phyloP scores from a whole-genome alignment of 1,140 invertebrate species.

The Artemia franciscana region DNA sequence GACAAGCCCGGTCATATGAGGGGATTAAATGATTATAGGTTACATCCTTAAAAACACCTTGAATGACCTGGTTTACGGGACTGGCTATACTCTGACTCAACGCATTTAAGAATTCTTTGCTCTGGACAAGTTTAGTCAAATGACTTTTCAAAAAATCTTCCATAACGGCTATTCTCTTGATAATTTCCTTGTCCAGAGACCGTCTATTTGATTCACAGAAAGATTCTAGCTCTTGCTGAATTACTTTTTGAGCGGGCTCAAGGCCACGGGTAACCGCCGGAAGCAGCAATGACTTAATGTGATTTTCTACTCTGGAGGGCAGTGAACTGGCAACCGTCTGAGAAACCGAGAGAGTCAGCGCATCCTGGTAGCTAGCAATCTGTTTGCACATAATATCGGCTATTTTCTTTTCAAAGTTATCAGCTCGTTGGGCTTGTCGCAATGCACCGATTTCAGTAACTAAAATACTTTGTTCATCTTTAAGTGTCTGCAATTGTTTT shows the following conservation, averaged over 20 bases:
- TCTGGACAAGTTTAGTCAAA: slow-evolving; percentile 45
- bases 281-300: slow-evolving; percentile 16
- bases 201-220: background rate
- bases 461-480: background rate
- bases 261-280: slow-evolving; percentile 10
- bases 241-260: background rate
- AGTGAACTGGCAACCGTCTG: slow-evolving; percentile 17
- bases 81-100: slow-evolving; percentile 38
- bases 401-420: slow-evolving; percentile 9
- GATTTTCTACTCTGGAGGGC: slow-evolving; percentile 17
- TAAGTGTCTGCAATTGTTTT: background rate
- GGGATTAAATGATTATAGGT: slow-evolving; percentile 49
- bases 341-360: slow-evolving; percentile 15
- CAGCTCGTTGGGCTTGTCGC: slow-evolving; percentile 15
- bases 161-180: slow-evolving; percentile 13
- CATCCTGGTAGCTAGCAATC: slow-evolving; percentile 8
- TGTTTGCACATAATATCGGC: slow-evolving; percentile 10
- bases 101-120: slow-evolving; percentile 44
- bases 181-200: background rate
- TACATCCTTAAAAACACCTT: slow-evolving; percentile 42
- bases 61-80: slow-evolving; percentile 36
- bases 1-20: slow-evolving; percentile 55
- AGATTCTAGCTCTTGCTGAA: background rate
- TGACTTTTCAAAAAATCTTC: slow-evolving; percentile 52
- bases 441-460: slow-evolving; percentile 4